Evolutionary conservation across 2,888 invertebrate species (phyloP).

Genomic region (Hoplodrina ambigua): DNA sequence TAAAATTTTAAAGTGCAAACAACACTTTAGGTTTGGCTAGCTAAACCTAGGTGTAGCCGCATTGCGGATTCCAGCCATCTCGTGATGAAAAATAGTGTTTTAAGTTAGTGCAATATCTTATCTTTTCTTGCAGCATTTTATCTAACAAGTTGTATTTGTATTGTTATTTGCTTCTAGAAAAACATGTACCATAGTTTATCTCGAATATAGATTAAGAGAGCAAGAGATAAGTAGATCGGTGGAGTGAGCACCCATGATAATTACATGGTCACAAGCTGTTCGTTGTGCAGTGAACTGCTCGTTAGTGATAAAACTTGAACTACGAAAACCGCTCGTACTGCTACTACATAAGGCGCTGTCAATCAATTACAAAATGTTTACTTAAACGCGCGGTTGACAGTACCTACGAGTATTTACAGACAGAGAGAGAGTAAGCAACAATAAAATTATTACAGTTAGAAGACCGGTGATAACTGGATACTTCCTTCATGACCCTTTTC

Average conservation of each 20-base stretch:
- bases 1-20: neutral
- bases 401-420: conserved; percentile 17
- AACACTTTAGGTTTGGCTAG: conserved; percentile 31
- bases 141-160: conserved; percentile 5
- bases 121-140: conserved; percentile 22
- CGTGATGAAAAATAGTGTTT: conserved; percentile 28
- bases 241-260: conserved; percentile 40
- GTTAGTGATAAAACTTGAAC: conserved; percentile 2
- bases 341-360: neutral
- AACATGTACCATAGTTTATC: conserved; percentile 32
- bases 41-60: conserved; percentile 20
- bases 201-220: conserved; percentile 46
- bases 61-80: conserved; percentile 32
- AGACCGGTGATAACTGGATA: conserved; percentile 51
- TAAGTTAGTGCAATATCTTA: conserved; percentile 36
- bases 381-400: neutral
- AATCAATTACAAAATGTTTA: neutral
- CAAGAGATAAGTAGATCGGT: conserved; percentile 43
- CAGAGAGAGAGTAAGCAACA: conserved; percentile 45
- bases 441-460: conserved; percentile 64
- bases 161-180: conserved; percentile 14
- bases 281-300: conserved; percentile 3
- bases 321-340: neutral
- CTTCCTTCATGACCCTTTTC: conserved; percentile 46
- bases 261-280: conserved; percentile 45